Evolutionary conservation across 1,140 invertebrate genomes (phyloP), one percentile per base, ranked within the genome.

Genomic region (Papilio glaucus): DNA sequence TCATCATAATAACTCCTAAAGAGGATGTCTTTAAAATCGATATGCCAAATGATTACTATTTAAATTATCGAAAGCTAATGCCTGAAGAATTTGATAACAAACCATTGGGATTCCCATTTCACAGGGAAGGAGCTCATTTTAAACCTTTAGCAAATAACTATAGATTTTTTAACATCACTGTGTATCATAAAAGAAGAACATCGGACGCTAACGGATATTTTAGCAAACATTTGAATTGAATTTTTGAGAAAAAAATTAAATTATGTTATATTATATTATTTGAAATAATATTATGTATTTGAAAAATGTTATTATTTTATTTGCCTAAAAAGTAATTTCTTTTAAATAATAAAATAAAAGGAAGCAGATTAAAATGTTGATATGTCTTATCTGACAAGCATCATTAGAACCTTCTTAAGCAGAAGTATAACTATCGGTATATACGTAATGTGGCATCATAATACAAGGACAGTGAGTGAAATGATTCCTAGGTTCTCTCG

Each of bases 61-160:
- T 26, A 12, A 73, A 77, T 53, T 77, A 77, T 49, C 42, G 73
- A 67, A 78, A 69, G 74, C 73, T 24, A 72, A 8, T 80, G 26
- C 26, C 71, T 57, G 73, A 84, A 71, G 72, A 77, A 73, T 62
- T 82, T 18, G 78, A 86, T 69, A 74, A 65, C 4, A 84, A 85
- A 60, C 86, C 89, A 9, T 68, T 90, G 73, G 90, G 89, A 24
- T 92, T 91, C 75, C 90, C 90, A 26, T 92, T 92, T 49, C 82
- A 92, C 72, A 86, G 85, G 72, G 74, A 73, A 72, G 77, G 77
- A 13, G 45, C 42, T 49, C 49, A 76, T 63, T 80, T 73, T 60
- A 79, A 86, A 69, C 53, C 77, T 13, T 63, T 67, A 37, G 76
- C 76, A 8, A 77, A 62, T 68, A 92, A 91, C 79, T 92, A 86